A percentile compares a stretch with the other conserved stretches of the same genome.
Conservation (phyloP, 2,888 invertebrate genomes). For the Drosophila niveifrons region DNA sequence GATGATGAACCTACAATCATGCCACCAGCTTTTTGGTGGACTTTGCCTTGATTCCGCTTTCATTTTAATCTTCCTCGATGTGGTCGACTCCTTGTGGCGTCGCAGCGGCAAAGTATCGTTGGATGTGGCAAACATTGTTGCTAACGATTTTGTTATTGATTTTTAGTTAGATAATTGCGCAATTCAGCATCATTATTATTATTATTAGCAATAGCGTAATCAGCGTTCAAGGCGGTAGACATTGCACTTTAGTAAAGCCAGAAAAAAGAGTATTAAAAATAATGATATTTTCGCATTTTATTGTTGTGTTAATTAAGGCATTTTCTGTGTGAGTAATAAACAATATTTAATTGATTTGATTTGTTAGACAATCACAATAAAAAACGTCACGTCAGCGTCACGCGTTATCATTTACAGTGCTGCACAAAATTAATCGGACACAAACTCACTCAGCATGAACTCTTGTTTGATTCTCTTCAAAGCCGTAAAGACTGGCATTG, state of each 20-base stretch:
- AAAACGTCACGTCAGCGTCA: slow-evolving; percentile 41
- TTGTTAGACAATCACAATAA: slow-evolving; percentile 41
- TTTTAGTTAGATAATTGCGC: slow-evolving; percentile 49
- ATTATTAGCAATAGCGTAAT: slow-evolving; percentile 38
- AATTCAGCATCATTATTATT: slow-evolving; percentile 47
- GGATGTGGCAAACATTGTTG: slow-evolving; percentile 74
- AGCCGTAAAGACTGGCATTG: slow-evolving; percentile 60
- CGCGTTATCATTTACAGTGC: slow-evolving; percentile 65
- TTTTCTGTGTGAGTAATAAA: slow-evolving; percentile 39
- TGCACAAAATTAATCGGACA: slow-evolving; percentile 33
- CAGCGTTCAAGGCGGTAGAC: slow-evolving; percentile 57
- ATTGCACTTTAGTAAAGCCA: slow-evolving; percentile 59
- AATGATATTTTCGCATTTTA: slow-evolving; percentile 11
- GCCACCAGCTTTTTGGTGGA: slow-evolving; percentile 75
- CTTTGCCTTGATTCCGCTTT: slow-evolving; percentile 56
- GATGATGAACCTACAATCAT: slow-evolving; percentile 74
- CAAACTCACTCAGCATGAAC: slow-evolving; percentile 73
- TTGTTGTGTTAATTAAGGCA: slow-evolving; percentile 63
- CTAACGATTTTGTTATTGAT: slow-evolving; percentile 46
- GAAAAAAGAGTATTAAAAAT: slow-evolving; percentile 7
- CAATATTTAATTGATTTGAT: slow-evolving; percentile 59
- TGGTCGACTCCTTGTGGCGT: slow-evolving; percentile 50
- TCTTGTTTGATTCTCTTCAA: slow-evolving; percentile 75
- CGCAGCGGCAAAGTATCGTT: slow-evolving; percentile 60
- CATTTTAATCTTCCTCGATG: slow-evolving; percentile 34